Base-by-base conservation (phyloP, 1,140 invertebrate species). In the Atopsyche davidsoni region DNA sequence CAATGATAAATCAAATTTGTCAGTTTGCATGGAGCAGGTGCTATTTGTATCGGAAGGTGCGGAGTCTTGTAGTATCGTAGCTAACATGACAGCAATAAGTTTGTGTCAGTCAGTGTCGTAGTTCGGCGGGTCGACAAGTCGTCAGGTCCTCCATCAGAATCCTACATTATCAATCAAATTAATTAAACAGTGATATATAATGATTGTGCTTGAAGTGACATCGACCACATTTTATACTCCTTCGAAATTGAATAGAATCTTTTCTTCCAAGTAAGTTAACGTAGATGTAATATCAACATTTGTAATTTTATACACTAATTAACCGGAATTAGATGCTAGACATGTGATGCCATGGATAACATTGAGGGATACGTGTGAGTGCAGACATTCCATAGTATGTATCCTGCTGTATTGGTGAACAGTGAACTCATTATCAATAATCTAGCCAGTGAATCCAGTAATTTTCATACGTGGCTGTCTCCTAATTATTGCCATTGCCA, bases 231-330 rank as follows among this genome's bases (percentile, higher is more conserved):
- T 53, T 57, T 58, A 36, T 58, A 58, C 51, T 51, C 38, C 54
- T 51, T 47, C 28, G 9, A 43, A 46, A 51, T 53, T 47, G 42
- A 23, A 46, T 53, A 47, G 46, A 57, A 45, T 42, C 42, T 22
- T 53, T 50, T 58, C 55, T 58, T 58, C 55, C 55, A 53, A 53
- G 50, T 57, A 57, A 57, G 55, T 52, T 56, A 52, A 41, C 24
- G 51, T 57, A 57, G 51, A 49, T 44, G 36, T 57, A 53, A 58
- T 53, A 58, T 58, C 51, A 58, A 50, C 55, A 54, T 58, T 58
- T 58, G 55, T 58, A 58, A 58, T 58, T 58, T 58, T 58, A 58
- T 58, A 58, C 55, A 48, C 43, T 46, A 13, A 57, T 51, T 54
- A 54, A 51, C 45, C 47, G 49, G 46, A 51, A 51, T 46, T 58